These are phyloP conservation scores for Muricea muricata DNA, from an alignment of 92 coral and sea anemone genomes.

Conservation along the genomic window DNA sequence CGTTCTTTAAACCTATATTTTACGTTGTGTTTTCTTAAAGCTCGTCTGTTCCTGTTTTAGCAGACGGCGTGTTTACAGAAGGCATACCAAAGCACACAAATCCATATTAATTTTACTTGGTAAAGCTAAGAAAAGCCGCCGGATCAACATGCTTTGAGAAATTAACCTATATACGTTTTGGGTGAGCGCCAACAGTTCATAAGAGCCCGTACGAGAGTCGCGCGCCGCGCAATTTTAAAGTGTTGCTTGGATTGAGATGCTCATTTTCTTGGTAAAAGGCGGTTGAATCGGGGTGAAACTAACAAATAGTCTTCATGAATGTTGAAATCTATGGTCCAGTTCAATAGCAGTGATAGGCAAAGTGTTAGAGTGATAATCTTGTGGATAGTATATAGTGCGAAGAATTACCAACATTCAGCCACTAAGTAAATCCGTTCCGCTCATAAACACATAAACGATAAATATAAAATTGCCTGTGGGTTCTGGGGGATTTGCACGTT, in stretches of 20 bases:
- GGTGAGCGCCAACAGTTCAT: background rate
- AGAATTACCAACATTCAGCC: background rate
- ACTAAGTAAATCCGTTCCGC: slow-evolving; percentile 13
- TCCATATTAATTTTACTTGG: slow-evolving; percentile 32
- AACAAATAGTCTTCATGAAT: background rate
- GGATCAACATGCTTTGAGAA: slow-evolving; percentile 8
- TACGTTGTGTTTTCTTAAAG: background rate
- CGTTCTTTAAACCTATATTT: background rate
- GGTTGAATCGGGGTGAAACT: background rate
- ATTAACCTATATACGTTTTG: background rate
- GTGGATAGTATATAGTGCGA: background rate
- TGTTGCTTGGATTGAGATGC: background rate
- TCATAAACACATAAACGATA: slow-evolving; percentile 2
- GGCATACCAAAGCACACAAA: slow-evolving; percentile 39
- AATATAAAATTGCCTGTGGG: background rate
- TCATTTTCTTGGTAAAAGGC: background rate
- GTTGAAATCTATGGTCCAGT: background rate
- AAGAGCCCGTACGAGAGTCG: background rate
- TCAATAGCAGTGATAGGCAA: background rate
- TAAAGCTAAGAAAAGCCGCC: slow-evolving; percentile 16
- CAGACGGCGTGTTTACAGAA: slow-evolving; percentile 19
- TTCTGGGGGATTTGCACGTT: background rate
- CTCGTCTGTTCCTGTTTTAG: background rate
- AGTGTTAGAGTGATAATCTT: slow-evolving; percentile 14
- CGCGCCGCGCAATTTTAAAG: background rate